Evolutionary conservation across 2,797 vertebrate species (phyloP).

Genomic region (Lepilemur septentrionalis): DNA sequence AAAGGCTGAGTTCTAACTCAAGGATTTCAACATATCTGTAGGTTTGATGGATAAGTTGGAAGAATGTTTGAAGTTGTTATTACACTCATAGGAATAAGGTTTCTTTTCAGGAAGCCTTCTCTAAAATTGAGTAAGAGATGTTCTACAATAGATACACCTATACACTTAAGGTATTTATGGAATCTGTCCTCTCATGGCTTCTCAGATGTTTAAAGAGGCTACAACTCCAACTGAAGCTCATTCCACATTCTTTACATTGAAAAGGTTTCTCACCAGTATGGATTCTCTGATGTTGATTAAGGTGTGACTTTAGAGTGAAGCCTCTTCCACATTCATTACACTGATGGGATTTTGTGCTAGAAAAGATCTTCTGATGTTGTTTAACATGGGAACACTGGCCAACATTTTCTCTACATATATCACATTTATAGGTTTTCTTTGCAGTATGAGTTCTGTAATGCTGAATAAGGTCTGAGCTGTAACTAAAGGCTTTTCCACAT

Average conservation of each 20-base stretch:
- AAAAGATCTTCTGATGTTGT: slow-evolving; percentile 58
- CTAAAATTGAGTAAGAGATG: background rate
- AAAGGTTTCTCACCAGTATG: slow-evolving; percentile 80
- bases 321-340: slow-evolving; percentile 76
- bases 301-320: slow-evolving; percentile 76
- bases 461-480: slow-evolving; percentile 70
- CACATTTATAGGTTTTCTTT: slow-evolving; percentile 67
- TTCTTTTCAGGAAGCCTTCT: slow-evolving; percentile 27
- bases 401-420: slow-evolving; percentile 48
- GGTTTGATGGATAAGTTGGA: background rate
- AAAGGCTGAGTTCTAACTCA: slow-evolving; percentile 45
- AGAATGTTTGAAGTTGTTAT: slow-evolving; percentile 20
- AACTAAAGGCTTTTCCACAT: slow-evolving; percentile 73
- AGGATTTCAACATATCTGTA: background rate
- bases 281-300: slow-evolving; percentile 78
- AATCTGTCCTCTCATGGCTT: slow-evolving; percentile 76
- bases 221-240: slow-evolving; percentile 78
- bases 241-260: slow-evolving; percentile 72
- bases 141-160: background rate
- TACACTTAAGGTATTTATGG: background rate
- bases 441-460: slow-evolving; percentile 77
- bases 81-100: background rate
- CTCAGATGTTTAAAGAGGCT: slow-evolving; percentile 77
- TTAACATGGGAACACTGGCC: slow-evolving; percentile 67
- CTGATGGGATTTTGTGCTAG: slow-evolving; percentile 62